phyloP scores from a whole-genome alignment of 2,797 vertebrate genomes.

The Poeciliopsis presidionis region DNA sequence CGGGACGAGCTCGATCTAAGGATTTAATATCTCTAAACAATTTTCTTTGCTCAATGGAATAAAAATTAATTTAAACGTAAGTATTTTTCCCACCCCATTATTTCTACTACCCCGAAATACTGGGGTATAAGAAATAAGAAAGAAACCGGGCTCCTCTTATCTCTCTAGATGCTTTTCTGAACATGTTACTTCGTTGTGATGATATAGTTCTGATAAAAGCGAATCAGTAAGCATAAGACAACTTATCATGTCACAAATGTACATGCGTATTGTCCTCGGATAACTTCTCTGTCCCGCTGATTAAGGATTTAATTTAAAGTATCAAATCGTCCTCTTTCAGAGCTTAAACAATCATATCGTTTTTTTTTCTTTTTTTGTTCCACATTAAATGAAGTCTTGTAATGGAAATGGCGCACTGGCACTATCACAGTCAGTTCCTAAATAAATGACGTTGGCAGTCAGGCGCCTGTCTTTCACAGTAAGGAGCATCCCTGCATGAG shows the following conservation, averaged over 20 bases:
- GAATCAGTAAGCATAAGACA: background rate
- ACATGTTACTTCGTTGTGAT: background rate
- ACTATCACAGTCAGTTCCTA: background rate
- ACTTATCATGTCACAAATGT: background rate
- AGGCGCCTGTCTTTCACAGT: background rate
- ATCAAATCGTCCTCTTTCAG: background rate
- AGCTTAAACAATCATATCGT: background rate
- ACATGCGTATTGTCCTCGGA: conserved; percentile 62
- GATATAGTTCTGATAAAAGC: background rate
- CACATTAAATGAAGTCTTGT: background rate
- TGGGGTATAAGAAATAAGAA: too few relatives aligned
- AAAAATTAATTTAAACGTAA: conserved; percentile 68
- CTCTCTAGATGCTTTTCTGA: background rate
- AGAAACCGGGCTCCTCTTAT: background rate
- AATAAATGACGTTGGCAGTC: conserved; percentile 1
- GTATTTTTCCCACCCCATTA: conserved; percentile 16
- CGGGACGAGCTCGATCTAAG: conserved; percentile 63
- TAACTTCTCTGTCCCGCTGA: conserved; percentile 45
- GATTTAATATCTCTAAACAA: conserved; percentile 24
- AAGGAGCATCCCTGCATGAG: conserved; percentile 10
- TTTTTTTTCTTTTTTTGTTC: background rate
- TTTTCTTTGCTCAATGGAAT: conserved; percentile 67
- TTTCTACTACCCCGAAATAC: background rate
- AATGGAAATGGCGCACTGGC: background rate
- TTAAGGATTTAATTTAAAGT: background rate